A percentile compares a stretch with the other conserved stretches of the same genome.
phyloP scores from a whole-genome alignment of 2,113 vertebrate species.

The Microcebus lehilahytsara region DNA sequence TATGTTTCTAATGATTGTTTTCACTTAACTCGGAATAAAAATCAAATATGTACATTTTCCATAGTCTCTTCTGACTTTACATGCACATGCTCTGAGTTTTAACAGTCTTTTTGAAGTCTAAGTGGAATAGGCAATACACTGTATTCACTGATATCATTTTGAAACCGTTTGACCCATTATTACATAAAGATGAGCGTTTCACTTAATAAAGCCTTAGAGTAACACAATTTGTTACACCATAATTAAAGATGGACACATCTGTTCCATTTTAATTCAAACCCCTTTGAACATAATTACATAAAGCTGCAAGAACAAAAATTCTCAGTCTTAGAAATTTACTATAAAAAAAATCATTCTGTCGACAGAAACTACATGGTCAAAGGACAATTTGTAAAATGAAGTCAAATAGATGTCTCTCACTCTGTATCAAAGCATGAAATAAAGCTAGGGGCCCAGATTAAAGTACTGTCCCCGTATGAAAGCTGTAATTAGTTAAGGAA shows the following conservation, averaged over 20 bases:
- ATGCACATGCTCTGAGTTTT: slow-evolving; percentile 1
- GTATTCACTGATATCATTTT: slow-evolving; percentile 67
- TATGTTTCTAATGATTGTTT: slow-evolving; percentile 27
- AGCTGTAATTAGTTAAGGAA: slow-evolving; percentile 55
- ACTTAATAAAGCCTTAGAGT: slow-evolving; percentile 71
- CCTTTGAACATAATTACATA: slow-evolving; percentile 72
- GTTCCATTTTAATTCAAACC: slow-evolving; percentile 70
- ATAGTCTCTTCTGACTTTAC: not conserved
- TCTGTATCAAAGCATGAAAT: slow-evolving; percentile 40
- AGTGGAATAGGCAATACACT: slow-evolving; percentile 38
- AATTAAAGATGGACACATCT: slow-evolving; percentile 69
- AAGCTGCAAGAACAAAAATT: slow-evolving; percentile 75
- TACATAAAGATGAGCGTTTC: slow-evolving; percentile 66
- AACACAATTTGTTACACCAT: slow-evolving; percentile 60
- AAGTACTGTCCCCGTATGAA: slow-evolving; percentile 37
- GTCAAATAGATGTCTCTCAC: slow-evolving; percentile 44
- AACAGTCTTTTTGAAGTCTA: slow-evolving; percentile 58
- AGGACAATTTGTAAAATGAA: slow-evolving; percentile 51
- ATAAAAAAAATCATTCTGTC: slow-evolving; percentile 57
- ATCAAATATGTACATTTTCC: not conserved
- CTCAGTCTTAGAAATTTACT: slow-evolving; percentile 56
- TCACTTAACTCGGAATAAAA: slow-evolving; percentile 31
- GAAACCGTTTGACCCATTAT: slow-evolving; percentile 57
- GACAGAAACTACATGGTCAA: slow-evolving; percentile 28
- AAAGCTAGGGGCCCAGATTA: slow-evolving; percentile 56